These are phyloP conservation scores for Mirza zaza DNA, from an alignment of 2,113 vertebrate genomes.

Conservation along the genomic window DNA sequence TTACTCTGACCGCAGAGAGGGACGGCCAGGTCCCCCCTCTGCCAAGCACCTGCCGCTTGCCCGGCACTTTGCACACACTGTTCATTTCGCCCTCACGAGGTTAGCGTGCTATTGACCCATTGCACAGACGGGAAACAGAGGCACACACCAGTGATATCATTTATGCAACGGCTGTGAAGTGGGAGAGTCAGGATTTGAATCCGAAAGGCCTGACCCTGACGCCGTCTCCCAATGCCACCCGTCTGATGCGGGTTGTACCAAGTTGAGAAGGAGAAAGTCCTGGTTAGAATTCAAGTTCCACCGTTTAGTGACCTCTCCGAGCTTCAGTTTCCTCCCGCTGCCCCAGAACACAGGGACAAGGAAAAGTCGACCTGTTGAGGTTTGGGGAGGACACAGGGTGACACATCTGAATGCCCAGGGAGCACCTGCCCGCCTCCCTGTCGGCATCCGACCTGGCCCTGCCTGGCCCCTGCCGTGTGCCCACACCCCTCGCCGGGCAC, in stretches of 20 bases:
- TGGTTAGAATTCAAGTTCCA: not conserved
- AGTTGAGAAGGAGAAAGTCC: not conserved
- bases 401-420: rapidly evolving
- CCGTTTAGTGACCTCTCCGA: not conserved
- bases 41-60: rapidly evolving
- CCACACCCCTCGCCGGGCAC: not conserved
- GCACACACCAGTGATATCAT: not conserved
- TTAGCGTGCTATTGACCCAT: not conserved
- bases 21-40: not conserved
- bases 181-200: not conserved
- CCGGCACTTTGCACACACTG: rapidly evolving
- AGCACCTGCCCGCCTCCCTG: rapidly evolving
- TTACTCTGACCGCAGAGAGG: not conserved
- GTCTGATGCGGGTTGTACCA: not conserved
- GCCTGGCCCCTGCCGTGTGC: not conserved
- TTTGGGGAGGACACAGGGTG: rapidly evolving
- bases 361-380: rapidly evolving
- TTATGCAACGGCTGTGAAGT: not conserved
- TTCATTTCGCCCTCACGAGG: rapidly evolving
- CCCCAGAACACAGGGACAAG: not conserved
- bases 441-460: not conserved
- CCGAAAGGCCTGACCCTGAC: not conserved
- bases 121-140: slow-evolving; percentile 13
- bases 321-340: not conserved
- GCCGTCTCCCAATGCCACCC: rapidly evolving